Conservation (phyloP, 2,888 invertebrate species). For the Ophion ventricosus region DNA sequence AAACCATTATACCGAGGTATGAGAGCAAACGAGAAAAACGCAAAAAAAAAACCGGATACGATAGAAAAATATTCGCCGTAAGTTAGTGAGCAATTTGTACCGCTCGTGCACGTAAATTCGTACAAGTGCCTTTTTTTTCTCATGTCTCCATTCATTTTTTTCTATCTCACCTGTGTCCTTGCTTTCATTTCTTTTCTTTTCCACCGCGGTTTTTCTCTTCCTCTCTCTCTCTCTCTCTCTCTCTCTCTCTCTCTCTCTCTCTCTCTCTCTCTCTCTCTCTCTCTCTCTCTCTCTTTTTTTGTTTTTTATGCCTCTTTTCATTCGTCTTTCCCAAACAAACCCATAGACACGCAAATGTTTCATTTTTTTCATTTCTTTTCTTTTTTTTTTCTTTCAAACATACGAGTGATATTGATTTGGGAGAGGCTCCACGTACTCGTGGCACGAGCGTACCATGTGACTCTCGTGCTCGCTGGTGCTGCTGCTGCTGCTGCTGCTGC, state of each 20-base stretch:
- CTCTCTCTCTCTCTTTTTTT: slow-evolving; percentile 9
- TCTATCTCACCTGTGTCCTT: slow-evolving; percentile 19
- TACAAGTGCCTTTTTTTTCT: slow-evolving; percentile 29
- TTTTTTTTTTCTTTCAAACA: slow-evolving; percentile 76
- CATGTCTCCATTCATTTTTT: slow-evolving; percentile 13
- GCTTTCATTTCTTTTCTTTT: slow-evolving; percentile 17
- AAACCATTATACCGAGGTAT: slow-evolving; percentile 25
- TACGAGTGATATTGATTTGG: slow-evolving; percentile 83
- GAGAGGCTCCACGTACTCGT: slow-evolving; percentile 81
- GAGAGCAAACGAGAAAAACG: not conserved
- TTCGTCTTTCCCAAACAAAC: slow-evolving; percentile 28
- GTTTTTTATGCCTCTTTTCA: slow-evolving; percentile 43
- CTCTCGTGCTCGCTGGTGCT: slow-evolving; percentile 70
- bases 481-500: slow-evolving; percentile 44
- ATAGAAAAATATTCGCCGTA: slow-evolving; percentile 30
- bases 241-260: not conserved
- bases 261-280: not conserved
- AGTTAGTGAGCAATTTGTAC: slow-evolving; percentile 54
- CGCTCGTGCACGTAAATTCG: slow-evolving; percentile 6
- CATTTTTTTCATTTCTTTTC: not conserved
- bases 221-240: slow-evolving; percentile 6
- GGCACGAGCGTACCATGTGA: slow-evolving; percentile 81
- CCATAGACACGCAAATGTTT: slow-evolving; percentile 15
- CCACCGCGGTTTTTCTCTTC: not conserved
- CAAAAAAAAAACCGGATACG: not conserved